Evolutionary conservation across 1,140 invertebrate species (phyloP).

Genomic region (Atta colombica): DNA sequence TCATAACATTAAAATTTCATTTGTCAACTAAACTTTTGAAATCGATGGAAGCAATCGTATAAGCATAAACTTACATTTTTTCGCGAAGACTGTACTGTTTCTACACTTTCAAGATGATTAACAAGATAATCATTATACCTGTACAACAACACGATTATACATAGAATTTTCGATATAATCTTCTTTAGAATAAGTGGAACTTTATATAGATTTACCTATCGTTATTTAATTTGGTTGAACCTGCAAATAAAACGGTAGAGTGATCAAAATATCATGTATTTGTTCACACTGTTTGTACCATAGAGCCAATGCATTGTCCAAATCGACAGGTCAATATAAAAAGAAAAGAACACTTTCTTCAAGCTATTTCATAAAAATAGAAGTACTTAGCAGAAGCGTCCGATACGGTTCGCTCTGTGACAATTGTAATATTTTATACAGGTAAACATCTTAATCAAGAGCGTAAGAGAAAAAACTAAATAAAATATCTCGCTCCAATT

Average conservation of each 20-base stretch:
- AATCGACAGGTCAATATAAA: slow-evolving; percentile 52
- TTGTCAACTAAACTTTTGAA: slow-evolving; percentile 55
- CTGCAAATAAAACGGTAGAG: slow-evolving; percentile 7
- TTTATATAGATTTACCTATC: slow-evolving; percentile 33
- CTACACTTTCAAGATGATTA: slow-evolving; percentile 36
- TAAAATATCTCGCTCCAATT: neutral
- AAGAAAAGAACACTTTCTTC: slow-evolving; percentile 26
- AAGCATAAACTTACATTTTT: neutral
- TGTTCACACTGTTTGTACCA: slow-evolving; percentile 64
- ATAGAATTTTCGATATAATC: slow-evolving; percentile 50
- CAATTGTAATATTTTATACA: slow-evolving; percentile 67
- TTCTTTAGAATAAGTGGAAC: slow-evolving; percentile 22
- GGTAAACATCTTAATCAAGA: slow-evolving; percentile 13
- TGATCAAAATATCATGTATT: slow-evolving; percentile 34
- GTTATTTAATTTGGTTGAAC: neutral
- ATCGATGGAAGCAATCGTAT: slow-evolving; percentile 50
- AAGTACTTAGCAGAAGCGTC: slow-evolving; percentile 58
- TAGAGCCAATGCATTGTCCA: slow-evolving; percentile 20
- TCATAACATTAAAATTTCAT: slow-evolving; percentile 65
- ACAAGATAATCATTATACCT: slow-evolving; percentile 46
- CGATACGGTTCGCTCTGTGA: slow-evolving; percentile 40
- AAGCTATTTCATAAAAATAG: slow-evolving; percentile 64
- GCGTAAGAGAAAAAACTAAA: neutral
- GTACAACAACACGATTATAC: slow-evolving; percentile 49
- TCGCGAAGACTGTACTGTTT: neutral